A percentile compares a stretch with the other conserved stretches of the same genome.
Evolutionary conservation across 2,113 vertebrate species (phyloP).

Genomic region (Lipophrys pholis): DNA sequence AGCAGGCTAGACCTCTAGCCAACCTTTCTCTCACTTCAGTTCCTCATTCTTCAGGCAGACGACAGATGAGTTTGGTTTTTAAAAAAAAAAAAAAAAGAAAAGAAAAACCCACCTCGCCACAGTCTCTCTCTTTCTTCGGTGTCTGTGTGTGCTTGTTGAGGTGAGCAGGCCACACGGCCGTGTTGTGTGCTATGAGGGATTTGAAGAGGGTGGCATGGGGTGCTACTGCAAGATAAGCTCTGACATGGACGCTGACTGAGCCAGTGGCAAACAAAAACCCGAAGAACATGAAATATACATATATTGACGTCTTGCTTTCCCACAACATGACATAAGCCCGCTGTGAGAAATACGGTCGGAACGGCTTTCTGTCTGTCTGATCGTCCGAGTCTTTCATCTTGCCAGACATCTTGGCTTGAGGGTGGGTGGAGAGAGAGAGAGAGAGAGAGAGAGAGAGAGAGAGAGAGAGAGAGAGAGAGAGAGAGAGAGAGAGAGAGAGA

Average conservation of each 20-base stretch:
- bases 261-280: slow-evolving; percentile 43
- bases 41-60: slow-evolving; percentile 20
- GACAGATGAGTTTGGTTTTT: slow-evolving; percentile 26
- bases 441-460: slow-evolving; percentile 2
- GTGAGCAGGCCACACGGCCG: slow-evolving; percentile 11
- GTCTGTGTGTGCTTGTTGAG: background rate
- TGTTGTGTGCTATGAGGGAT: slow-evolving; percentile 29
- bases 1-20: slow-evolving; percentile 41
- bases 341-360: slow-evolving; percentile 59
- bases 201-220: background rate
- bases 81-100: background rate
- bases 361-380: slow-evolving; percentile 43
- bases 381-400: slow-evolving; percentile 56
- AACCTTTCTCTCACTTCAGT: slow-evolving; percentile 41
- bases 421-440: slow-evolving; percentile 8
- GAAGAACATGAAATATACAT: slow-evolving; percentile 15
- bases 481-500: slow-evolving; percentile 6
- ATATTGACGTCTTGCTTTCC: slow-evolving; percentile 46
- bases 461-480: slow-evolving; percentile 6
- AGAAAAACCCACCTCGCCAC: background rate
- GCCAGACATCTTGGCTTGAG: slow-evolving; percentile 49
- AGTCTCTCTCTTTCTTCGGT: background rate
- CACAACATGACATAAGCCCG: slow-evolving; percentile 39
- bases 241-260: slow-evolving; percentile 30
- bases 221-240: background rate